These are phyloP conservation scores for Erannis defoliaria DNA, from an alignment of 2,888 invertebrate genomes.

Conservation along the genomic window DNA sequence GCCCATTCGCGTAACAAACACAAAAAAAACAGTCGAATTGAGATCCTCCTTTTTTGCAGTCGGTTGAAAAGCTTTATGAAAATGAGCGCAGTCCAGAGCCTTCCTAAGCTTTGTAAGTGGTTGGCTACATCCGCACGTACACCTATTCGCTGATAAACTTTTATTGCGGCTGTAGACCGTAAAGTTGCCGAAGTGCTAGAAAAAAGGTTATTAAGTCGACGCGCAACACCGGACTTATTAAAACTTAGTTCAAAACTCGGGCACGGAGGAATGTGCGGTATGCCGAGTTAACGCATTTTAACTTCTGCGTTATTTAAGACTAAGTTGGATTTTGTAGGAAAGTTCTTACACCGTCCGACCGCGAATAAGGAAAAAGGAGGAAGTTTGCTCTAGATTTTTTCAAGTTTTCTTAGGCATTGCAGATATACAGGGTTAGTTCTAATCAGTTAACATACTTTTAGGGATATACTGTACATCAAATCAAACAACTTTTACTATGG, in stretches of 20 bases:
- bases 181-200: conserved; percentile 60
- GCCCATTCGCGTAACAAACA: too few species aligned
- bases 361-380: too few species aligned
- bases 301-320: conserved; percentile 24
- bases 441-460: too few species aligned
- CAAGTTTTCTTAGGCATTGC: too few species aligned
- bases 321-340: not conserved
- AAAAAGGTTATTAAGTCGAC: conserved; percentile 67
- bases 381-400: too few species aligned
- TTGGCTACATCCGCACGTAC: conserved; percentile 48
- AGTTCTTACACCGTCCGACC: too few species aligned
- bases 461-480: too few species aligned
- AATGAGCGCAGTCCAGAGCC: not conserved
- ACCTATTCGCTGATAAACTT: conserved; percentile 64
- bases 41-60: too few species aligned
- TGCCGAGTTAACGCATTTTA: conserved; percentile 35
- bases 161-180: conserved; percentile 71
- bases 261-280: conserved; percentile 30
- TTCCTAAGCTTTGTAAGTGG: conserved; percentile 46
- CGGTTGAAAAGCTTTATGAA: too few species aligned
- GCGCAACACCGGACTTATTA: conserved; percentile 60
- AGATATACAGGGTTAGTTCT: too few species aligned
- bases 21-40: too few species aligned
- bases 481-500: too few species aligned
- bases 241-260: conserved; percentile 56